Conservation (phyloP, 1,140 invertebrate genomes). For the Drosophila rhopaloa region DNA sequence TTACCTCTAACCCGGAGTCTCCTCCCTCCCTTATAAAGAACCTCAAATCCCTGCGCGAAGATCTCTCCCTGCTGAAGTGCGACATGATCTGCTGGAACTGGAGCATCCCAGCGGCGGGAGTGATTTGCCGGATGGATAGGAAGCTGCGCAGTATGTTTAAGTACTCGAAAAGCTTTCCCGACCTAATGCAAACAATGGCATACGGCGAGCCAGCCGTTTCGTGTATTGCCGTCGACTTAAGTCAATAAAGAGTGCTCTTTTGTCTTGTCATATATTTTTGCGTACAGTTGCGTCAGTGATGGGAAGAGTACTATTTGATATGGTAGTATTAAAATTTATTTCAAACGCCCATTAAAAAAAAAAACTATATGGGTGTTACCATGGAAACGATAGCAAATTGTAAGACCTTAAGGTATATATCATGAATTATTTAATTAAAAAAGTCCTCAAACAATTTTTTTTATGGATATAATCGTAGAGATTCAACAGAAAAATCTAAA, state of each 20-base stretch:
- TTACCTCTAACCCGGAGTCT: not conserved
- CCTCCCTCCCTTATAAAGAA: constrained; percentile 47
- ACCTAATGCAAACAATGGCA: constrained; percentile 53
- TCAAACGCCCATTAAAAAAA: too few species aligned
- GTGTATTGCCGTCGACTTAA: constrained; percentile 20
- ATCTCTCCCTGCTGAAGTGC: constrained; percentile 64
- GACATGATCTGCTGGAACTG: constrained; percentile 83
- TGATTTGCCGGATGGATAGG: constrained; percentile 70
- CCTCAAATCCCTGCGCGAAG: constrained; percentile 68
- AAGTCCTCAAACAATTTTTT: too few species aligned
- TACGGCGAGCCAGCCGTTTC: constrained; percentile 1
- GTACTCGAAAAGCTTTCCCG: constrained; percentile 61
- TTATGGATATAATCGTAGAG: too few species aligned
- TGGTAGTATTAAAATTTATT: too few species aligned
- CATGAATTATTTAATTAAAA: too few species aligned
- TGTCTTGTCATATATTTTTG: constrained; percentile 6
- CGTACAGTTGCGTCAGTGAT: constrained; percentile 9
- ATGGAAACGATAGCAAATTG: too few species aligned
- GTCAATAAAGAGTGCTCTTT: constrained; percentile 27
- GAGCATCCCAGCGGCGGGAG: constrained; percentile 72
- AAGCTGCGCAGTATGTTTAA: constrained; percentile 69
- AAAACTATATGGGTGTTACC: too few species aligned
- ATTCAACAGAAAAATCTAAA: too few species aligned
- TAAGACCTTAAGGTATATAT: too few species aligned
- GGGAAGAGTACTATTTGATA: not conserved